Percentiles rank a stretch among this genome's conserved stretches.
phyloP scores from a whole-genome alignment of 2,113 vertebrate species.

The Austrofundulus limnaeus region DNA sequence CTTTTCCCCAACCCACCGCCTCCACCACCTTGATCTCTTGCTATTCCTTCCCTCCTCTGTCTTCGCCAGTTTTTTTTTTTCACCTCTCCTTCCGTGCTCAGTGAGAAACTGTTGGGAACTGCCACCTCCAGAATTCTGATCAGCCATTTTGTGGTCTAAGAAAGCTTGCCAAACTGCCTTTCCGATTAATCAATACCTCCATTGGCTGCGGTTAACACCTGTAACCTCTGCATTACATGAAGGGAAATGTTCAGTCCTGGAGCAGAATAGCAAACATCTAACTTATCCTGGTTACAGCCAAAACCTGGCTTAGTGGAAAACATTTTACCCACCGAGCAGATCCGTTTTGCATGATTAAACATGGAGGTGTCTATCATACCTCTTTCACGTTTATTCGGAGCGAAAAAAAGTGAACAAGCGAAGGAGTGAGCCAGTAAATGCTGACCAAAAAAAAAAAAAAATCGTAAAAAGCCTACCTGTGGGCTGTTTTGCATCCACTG shows the following conservation, averaged over 20 bases:
- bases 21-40: constrained; percentile 34
- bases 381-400: constrained; percentile 19
- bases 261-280: constrained; percentile 70
- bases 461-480: constrained; percentile 54
- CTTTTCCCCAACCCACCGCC: constrained; percentile 4
- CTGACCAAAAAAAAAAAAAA: constrained; percentile 51
- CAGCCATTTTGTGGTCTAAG: constrained; percentile 75
- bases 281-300: constrained; percentile 48
- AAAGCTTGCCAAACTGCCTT: constrained; percentile 68
- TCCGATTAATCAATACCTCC: constrained; percentile 77
- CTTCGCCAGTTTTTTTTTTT: constrained; percentile 22
- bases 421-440: constrained; percentile 34
- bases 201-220: constrained; percentile 76
- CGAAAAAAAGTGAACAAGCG: constrained; percentile 19
- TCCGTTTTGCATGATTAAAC: constrained; percentile 51
- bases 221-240: constrained; percentile 73
- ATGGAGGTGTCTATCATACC: constrained; percentile 22
- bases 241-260: constrained; percentile 71
- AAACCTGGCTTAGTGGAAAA: constrained; percentile 58
- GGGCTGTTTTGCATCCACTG: constrained; percentile 60
- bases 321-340: constrained; percentile 52
- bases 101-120: constrained; percentile 53
- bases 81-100: constrained; percentile 50
- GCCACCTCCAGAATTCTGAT: constrained; percentile 76
- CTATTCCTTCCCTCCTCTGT: constrained; percentile 40